Evolutionary conservation across 2,113 vertebrate genomes (phyloP), one percentile per base, ranked within the genome.

Genomic region (Eolophus roseicapilla): DNA sequence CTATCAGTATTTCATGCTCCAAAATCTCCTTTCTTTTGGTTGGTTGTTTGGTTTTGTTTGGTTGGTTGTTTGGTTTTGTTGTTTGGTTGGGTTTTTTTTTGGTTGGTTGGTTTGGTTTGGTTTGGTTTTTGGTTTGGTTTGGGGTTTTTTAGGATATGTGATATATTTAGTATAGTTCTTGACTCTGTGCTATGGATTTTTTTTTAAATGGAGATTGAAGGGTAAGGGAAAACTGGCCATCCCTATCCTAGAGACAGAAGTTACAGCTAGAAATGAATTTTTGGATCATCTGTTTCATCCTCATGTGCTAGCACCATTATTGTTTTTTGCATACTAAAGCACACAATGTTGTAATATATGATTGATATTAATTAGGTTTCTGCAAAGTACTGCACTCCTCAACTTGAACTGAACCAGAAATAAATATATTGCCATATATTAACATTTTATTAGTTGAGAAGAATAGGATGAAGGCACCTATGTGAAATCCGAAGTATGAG

Each of bases 351-450:
- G 82, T 96, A 97, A 96, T 97, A 78, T 92, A 97, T 97, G 98
- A 98, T 97, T 97, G 97, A 97, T 98, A 98, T 97, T 98, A 98
- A 98, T 98, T 98, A 97, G 96, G 87, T 96, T 98, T 98, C 89
- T 96, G 88, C 86, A 93, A 97, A 97, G 86, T 91, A 97, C 91
- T 70, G 86, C 76, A 90, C 86, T 98, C 92, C 82, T 98, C 95
- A 97, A 96, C 93, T 97, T 97, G 96, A 97, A 96, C 93, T 97
- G 97, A 98, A 97, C 92, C 96, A 97, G 97, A 98, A 98, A 97
- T 97, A 98, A 97, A 97, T 96, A 96, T 94, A 96, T 97, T 97
- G 96, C 96, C 93, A 94, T 97, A 96, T 97, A 98, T 98, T 98
- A 98, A 96, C 96, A 97, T 97, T 98, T 97, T 98, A 97, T 98